These are phyloP conservation scores for Myiagra hebetior DNA, from an alignment of 2,113 vertebrate genomes.

Conservation along the genomic window DNA sequence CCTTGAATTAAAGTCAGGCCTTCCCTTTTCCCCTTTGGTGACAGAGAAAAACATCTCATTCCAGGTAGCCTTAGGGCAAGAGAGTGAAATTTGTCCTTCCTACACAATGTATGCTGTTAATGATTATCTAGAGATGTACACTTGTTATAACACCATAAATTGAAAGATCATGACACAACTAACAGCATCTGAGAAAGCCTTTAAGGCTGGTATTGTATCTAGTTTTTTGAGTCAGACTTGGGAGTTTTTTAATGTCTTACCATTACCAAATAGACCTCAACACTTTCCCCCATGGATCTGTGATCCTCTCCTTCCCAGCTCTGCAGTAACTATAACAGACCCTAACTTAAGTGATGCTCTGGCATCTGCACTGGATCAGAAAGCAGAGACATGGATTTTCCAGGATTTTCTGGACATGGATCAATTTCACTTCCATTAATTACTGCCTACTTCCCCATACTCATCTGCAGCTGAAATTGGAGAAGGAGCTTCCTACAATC, in stretches of 20 bases:
- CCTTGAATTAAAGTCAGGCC: neutral
- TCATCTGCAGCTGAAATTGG: neutral
- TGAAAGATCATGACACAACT: neutral
- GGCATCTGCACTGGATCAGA: neutral
- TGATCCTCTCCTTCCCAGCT: neutral
- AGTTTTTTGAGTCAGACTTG: neutral
- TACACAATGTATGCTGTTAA: neutral
- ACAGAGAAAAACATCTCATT: neutral
- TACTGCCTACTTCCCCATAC: neutral
- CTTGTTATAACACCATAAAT: neutral
- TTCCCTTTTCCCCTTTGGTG: neutral
- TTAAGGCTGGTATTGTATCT: neutral
- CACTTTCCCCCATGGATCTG: neutral
- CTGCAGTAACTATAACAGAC: neutral
- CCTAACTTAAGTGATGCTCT: neutral
- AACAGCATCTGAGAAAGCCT: neutral
- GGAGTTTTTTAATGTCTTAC: neutral
- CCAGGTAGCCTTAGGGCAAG: neutral
- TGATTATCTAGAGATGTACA: neutral
- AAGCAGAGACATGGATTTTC: neutral
- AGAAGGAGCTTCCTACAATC: neutral
- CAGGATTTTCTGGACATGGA: neutral
- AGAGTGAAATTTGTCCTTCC: neutral
- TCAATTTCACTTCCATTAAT: neutral
- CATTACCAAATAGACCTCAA: neutral